Conservation (phyloP, 2,113 vertebrate species). For the Paramormyrops kingsleyae region DNA sequence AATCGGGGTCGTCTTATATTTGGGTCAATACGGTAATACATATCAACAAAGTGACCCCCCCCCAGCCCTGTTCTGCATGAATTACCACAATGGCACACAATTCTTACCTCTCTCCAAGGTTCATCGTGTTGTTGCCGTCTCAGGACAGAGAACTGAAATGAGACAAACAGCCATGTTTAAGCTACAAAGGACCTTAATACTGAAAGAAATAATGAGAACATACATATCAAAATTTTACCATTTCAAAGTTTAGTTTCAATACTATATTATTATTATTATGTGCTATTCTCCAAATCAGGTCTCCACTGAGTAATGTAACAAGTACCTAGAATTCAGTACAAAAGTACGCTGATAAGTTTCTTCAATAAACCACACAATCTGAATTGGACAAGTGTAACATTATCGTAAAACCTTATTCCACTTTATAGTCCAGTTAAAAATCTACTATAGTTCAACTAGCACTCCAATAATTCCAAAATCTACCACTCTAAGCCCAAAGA, state of each 20-base stretch:
- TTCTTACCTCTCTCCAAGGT: constrained; percentile 76
- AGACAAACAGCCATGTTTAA: constrained; percentile 13
- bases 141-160: constrained; percentile 81
- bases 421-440: background rate
- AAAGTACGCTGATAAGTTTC: background rate
- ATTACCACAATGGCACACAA: background rate
- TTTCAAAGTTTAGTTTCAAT: background rate
- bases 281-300: background rate
- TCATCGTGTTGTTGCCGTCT: constrained; percentile 79
- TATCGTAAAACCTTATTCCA: background rate
- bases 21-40: background rate
- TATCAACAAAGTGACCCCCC: background rate
- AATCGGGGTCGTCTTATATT: no score
- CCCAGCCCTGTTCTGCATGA: background rate
- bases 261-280: background rate
- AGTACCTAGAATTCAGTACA: background rate
- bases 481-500: background rate
- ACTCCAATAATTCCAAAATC: background rate
- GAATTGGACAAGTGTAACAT: background rate
- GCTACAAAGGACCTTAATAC: background rate
- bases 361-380: background rate
- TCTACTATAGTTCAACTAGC: background rate
- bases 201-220: background rate
- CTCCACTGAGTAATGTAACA: background rate
- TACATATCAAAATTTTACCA: background rate